These are phyloP conservation scores for Esox masquinongy DNA, from an alignment of 2,797 vertebrate species.

Conservation along the genomic window DNA sequence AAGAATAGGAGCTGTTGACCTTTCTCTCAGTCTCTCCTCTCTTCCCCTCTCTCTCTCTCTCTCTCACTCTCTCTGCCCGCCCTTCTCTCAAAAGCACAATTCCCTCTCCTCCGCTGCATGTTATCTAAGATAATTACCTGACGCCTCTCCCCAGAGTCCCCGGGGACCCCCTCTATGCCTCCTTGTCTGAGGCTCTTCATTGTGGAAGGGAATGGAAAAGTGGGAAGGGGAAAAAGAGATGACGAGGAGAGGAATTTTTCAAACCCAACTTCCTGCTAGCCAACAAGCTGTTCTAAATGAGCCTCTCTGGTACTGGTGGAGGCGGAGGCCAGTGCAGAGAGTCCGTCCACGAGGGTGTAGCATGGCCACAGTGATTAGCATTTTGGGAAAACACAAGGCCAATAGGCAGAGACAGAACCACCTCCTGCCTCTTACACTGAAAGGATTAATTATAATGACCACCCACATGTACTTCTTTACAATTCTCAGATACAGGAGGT, in stretches of 20 bases:
- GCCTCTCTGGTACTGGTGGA: constrained; percentile 86
- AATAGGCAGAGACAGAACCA: constrained; percentile 55
- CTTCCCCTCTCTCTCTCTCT: constrained; percentile 9
- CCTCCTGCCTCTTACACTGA: constrained; percentile 32
- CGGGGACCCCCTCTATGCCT: constrained; percentile 79
- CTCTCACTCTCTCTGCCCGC: constrained; percentile 16
- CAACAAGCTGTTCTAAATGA: constrained; percentile 88
- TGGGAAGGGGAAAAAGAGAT: constrained; percentile 39
- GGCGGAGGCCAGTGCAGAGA: constrained; percentile 55
- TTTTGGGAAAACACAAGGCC: constrained; percentile 76
- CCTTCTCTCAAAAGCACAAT: constrained; percentile 64
- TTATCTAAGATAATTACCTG: constrained; percentile 94
- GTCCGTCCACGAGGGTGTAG: constrained; percentile 83
- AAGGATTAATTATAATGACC: constrained; percentile 88
- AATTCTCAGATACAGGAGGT: constrained; percentile 41
- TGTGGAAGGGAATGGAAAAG: constrained; percentile 61
- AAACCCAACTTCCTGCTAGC: constrained; percentile 77
- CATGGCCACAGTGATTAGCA: constrained; percentile 79
- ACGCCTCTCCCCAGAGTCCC: constrained; percentile 78
- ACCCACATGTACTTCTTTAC: constrained; percentile 59
- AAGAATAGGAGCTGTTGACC: constrained; percentile 86
- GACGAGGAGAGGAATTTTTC: constrained; percentile 69
- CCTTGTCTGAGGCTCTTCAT: constrained; percentile 83
- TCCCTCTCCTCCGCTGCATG: constrained; percentile 72
- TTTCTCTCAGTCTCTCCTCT: constrained; percentile 73